phyloP scores from a whole-genome alignment of 2,888 invertebrate species.

The Microchrysa polita region DNA sequence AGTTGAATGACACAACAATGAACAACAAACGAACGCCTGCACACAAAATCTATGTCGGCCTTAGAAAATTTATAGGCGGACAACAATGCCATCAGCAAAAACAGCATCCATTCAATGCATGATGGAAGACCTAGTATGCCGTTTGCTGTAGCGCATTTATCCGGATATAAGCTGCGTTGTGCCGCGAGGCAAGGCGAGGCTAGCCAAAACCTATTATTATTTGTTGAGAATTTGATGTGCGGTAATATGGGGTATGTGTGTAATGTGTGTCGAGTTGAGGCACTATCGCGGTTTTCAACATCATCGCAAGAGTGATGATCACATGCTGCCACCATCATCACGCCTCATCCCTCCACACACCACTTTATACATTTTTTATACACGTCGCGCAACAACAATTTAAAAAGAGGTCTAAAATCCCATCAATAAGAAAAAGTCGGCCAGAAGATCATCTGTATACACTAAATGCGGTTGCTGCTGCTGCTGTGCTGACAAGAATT shows the following conservation, averaged over 20 bases:
- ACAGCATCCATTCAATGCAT: neutral
- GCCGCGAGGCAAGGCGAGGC: too few species aligned
- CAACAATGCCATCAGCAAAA: constrained; percentile 6
- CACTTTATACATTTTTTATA: too few species aligned
- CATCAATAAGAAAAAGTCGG: constrained; percentile 45
- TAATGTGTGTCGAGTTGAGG: constrained; percentile 7
- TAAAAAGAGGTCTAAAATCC: constrained; percentile 45
- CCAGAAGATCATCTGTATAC: constrained; percentile 39
- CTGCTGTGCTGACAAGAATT: constrained; percentile 19
- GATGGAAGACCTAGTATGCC: too few species aligned
- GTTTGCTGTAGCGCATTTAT: too few species aligned
- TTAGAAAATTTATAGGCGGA: constrained; percentile 37
- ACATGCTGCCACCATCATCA: neutral
- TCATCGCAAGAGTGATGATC: constrained; percentile 24
- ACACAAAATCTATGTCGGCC: constrained; percentile 47
- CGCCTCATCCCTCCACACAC: too few species aligned
- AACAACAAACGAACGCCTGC: constrained; percentile 52
- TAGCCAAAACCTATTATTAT: constrained; percentile 23
- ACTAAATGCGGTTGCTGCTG: too few species aligned
- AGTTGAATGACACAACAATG: constrained; percentile 42
- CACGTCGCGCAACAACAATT: neutral
- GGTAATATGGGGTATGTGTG: too few species aligned
- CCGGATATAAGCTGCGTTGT: too few species aligned
- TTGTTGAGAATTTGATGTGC: constrained; percentile 5
- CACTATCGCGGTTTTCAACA: constrained; percentile 14